These are phyloP conservation scores for Nestor notabilis DNA, from an alignment of 2,113 vertebrate genomes.

Conservation along the genomic window DNA sequence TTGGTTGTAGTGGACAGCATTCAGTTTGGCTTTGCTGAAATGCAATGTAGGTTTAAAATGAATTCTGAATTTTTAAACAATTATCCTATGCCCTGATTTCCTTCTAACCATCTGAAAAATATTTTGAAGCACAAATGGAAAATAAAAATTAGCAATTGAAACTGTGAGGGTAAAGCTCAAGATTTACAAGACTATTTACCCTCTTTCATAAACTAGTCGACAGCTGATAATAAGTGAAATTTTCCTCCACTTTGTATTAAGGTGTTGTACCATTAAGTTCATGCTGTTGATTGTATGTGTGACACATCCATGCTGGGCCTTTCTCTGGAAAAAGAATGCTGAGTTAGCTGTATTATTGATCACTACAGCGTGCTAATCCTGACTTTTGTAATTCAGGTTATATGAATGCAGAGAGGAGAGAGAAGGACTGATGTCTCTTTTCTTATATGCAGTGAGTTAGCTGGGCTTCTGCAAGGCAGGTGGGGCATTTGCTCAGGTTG, in stretches of 20 bases:
- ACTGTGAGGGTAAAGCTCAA: neutral
- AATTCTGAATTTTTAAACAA: neutral
- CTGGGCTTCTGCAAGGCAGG: neutral
- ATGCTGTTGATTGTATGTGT: neutral
- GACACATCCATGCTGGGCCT: neutral
- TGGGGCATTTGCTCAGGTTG: neutral
- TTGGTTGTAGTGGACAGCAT: neutral
- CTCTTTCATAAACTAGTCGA: neutral
- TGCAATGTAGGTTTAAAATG: neutral
- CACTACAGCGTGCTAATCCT: neutral
- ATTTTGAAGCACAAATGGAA: neutral
- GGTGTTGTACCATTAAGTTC: neutral
- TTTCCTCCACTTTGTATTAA: neutral
- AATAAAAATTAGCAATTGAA: neutral
- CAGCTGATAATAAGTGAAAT: neutral
- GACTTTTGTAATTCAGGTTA: neutral
- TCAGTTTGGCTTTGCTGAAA: neutral
- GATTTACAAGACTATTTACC: neutral
- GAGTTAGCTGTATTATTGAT: neutral
- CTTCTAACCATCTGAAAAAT: neutral
- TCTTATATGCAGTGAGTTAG: neutral
- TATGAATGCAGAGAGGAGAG: accelerated
- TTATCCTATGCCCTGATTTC: neutral
- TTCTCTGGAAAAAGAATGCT: neutral
- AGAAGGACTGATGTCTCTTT: neutral